Evolutionary conservation across 1,140 invertebrate species (phyloP).

Genomic region (Plectus sambesii): DNA sequence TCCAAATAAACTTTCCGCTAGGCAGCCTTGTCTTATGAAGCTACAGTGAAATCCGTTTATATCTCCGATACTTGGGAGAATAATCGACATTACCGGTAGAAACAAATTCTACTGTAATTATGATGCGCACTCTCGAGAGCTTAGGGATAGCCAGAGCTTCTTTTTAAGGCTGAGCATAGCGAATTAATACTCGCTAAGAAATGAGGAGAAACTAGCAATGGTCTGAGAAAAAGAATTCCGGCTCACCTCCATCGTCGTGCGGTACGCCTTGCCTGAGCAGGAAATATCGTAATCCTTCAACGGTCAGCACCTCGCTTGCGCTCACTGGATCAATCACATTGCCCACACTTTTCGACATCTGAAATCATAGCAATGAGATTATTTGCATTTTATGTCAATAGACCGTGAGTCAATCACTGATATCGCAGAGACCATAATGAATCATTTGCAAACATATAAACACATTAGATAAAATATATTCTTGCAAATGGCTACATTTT

Average conservation of each 20-base stretch:
- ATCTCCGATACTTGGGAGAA: conserved; percentile 20
- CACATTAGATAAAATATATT: conserved; percentile 7
- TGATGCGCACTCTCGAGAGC: no score
- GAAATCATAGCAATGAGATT: no score
- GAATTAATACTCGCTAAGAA: conserved; percentile 16
- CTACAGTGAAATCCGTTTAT: conserved; percentile 18
- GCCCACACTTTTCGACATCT: conserved; percentile 89
- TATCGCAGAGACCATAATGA: conserved; percentile 5
- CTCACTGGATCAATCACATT: conserved; percentile 74
- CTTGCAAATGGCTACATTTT: not conserved
- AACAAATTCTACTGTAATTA: conserved; percentile 1
- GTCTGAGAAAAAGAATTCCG: conserved; percentile 4
- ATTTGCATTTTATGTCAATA: not conserved
- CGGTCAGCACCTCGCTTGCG: conserved; percentile 49
- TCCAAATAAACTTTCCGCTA: conserved; percentile 25
- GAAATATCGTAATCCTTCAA: conserved; percentile 76
- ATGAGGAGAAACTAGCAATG: conserved; percentile 12
- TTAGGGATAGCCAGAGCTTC: no score
- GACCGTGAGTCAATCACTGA: not conserved
- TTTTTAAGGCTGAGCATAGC: no score
- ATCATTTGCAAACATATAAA: not conserved
- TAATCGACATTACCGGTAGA: conserved; percentile 19
- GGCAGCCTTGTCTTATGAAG: conserved; percentile 22
- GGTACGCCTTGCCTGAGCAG: conserved; percentile 74
- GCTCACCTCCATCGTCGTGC: conserved; percentile 77